Evolutionary conservation across 1,140 invertebrate species (phyloP), one percentile per base, ranked within the genome.

Genomic region (Diabrotica virgifera): DNA sequence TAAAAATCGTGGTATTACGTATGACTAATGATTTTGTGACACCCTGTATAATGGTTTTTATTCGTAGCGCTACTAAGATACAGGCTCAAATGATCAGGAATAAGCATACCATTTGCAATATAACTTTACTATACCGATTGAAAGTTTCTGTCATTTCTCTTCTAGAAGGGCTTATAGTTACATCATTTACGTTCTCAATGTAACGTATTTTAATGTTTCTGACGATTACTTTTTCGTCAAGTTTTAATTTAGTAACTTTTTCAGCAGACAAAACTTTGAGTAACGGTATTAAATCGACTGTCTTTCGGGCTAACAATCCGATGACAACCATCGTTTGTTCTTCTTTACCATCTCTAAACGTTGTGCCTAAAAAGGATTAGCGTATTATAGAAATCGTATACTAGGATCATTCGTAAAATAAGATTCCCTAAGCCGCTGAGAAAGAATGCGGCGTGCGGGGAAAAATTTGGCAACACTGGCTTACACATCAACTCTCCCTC

Each of bases 251-350:
- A 70, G 11, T 72, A 65, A 52, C 78, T 62, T 88, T 85, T 51
- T 82, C 72, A 5, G 79, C 83, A 2, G 86, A 73, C 14, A 91
- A 67, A 51, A 89, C 77, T 79, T 88, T 87, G 3, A 93, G 80
- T 50, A 92, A 80, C 5, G 90, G 89, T 46, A 82, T 72, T 35
- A 96, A 79, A 82, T 97, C 95, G 59, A 84, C 83, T 37, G 89
- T 85, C 75, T 89, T 87, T 63, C 90, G 87, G 63, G 87, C 86
- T 77, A 97, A 87, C 0, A 94, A 90, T 8, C 95, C 95, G 46
- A 85, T 88, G 60, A 82, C 80, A 6, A 87, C 86, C 84, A 90
- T 88, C 0, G 87, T 85, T 10, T 84, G 69, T 51, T 72, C 72
- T 69, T 84, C 86, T 65, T 83, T 81, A n/a, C 85, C 82, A 5